Evolutionary conservation across 2,113 vertebrate species (phyloP).

Genomic region (Galemys pyrenaicus): DNA sequence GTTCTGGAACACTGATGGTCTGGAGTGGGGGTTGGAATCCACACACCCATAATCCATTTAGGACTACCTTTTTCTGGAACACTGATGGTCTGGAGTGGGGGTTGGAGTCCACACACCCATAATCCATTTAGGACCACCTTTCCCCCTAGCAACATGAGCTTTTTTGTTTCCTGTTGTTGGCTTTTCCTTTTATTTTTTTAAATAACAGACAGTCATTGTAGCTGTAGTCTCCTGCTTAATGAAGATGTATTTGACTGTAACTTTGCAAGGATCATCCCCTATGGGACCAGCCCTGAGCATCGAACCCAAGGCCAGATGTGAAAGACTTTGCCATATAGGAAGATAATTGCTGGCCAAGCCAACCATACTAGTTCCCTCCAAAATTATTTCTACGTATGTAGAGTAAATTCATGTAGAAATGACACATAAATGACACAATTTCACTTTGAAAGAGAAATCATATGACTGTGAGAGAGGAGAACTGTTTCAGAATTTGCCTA

Average conservation of each 20-base stretch:
- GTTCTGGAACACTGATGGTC: too few relatives aligned
- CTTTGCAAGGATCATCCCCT: background rate
- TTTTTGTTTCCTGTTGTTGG: background rate
- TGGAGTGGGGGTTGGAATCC: too few relatives aligned
- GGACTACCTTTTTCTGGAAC: too few relatives aligned
- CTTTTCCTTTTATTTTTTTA: background rate
- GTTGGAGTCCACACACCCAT: too few relatives aligned
- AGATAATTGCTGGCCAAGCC: background rate
- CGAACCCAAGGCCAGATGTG: background rate
- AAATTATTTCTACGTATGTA: background rate
- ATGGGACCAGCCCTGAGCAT: background rate
- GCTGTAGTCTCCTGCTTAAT: background rate
- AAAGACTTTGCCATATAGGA: background rate
- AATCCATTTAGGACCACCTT: too few relatives aligned
- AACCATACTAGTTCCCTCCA: background rate
- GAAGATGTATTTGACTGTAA: background rate
- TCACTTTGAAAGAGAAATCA: background rate
- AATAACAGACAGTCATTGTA: background rate
- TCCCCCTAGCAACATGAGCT: too few relatives aligned
- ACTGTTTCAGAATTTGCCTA: background rate
- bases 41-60: too few relatives aligned
- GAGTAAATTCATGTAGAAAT: background rate
- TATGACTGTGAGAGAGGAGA: rapidly evolving
- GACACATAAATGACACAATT: background rate
- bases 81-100: too few relatives aligned